phyloP scores from a whole-genome alignment of 30 jellyfish, hydroid and myxozoan genomes.

The Pelagia noctiluca region DNA sequence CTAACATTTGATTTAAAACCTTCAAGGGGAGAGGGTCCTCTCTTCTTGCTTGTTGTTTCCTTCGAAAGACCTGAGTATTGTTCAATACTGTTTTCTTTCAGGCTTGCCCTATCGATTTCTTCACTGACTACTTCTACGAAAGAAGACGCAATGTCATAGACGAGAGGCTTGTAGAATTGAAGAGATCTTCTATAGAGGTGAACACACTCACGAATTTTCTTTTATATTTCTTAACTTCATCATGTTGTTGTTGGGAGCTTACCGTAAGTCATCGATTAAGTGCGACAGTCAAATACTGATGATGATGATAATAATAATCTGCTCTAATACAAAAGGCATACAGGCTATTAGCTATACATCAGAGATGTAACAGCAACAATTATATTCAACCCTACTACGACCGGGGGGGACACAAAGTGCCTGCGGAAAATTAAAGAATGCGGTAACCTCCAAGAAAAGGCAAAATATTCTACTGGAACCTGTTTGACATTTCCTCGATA shows the following conservation, averaged over 20 bases:
- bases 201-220: neutral
- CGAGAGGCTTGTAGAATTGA: slow-evolving; percentile 33
- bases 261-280: neutral
- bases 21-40: neutral
- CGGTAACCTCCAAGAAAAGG: no score
- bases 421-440: no score
- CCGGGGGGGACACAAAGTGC: no score
- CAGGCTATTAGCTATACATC: no score
- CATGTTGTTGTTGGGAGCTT: neutral
- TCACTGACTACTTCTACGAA: slow-evolving; percentile 72
- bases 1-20: neutral
- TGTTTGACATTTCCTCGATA: no score
- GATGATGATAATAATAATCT: neutral
- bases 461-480: no score
- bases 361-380: no score
- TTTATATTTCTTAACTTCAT: neutral
- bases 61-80: neutral
- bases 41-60: neutral
- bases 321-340: no score
- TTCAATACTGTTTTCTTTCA: neutral
- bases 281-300: neutral
- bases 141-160: slow-evolving; percentile 63
- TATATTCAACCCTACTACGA: no score
- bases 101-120: slow-evolving; percentile 88
- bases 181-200: slow-evolving; percentile 39